Conservation (phyloP, 2,113 vertebrate genomes). For the Kryptolebias marmoratus region DNA sequence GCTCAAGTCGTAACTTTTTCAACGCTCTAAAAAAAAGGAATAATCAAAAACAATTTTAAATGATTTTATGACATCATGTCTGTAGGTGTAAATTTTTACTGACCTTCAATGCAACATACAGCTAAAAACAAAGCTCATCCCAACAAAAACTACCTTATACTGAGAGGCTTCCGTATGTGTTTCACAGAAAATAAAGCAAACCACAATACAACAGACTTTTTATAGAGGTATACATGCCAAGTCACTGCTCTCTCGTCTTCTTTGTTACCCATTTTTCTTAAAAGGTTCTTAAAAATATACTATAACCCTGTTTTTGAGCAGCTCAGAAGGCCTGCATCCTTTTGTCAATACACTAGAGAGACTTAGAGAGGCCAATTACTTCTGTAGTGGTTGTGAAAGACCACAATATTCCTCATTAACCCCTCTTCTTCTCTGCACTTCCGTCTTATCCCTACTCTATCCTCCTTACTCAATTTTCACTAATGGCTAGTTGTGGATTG, state of each 20-base stretch:
- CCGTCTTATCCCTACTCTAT: slow-evolving; percentile 41
- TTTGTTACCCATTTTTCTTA: slow-evolving; percentile 1
- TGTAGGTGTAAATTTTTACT: too few species aligned
- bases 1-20: too few species aligned
- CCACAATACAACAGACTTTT: background rate
- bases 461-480: slow-evolving; percentile 45
- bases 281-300: slow-evolving; percentile 1
- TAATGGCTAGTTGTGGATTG: slow-evolving; percentile 50
- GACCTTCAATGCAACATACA: too few species aligned
- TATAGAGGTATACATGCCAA: background rate
- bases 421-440: slow-evolving; percentile 28
- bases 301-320: background rate
- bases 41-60: too few species aligned
- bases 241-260: background rate
- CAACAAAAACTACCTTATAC: too few species aligned
- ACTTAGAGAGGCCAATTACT: slow-evolving; percentile 43
- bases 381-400: slow-evolving; percentile 45
- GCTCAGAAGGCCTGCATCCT: slow-evolving; percentile 17
- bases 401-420: slow-evolving; percentile 50
- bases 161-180: too few species aligned
- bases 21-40: too few species aligned
- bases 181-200: background rate
- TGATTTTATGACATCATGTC: too few species aligned
- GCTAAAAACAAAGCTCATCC: too few species aligned
- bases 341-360: slow-evolving; percentile 45